Conservation (phyloP, 2,888 invertebrate genomes). For the Heteromurus nitidus region DNA sequence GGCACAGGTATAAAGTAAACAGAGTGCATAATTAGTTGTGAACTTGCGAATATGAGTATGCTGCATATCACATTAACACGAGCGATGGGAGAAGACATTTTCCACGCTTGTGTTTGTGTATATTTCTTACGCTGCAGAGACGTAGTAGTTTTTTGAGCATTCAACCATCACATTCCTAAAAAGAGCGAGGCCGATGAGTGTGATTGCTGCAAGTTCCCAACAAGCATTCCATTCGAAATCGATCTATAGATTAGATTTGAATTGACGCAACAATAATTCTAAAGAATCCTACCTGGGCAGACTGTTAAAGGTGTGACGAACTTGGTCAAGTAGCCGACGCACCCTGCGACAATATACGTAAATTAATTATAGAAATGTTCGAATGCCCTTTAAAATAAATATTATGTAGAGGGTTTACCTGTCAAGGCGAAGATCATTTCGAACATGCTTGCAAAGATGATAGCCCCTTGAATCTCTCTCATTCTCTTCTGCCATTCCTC, state of each 20-base stretch:
- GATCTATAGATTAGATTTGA: too few species aligned
- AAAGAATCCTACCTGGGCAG: too few species aligned
- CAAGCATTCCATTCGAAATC: too few species aligned
- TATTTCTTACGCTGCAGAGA: constrained; percentile 75
- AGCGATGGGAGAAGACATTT: too few species aligned
- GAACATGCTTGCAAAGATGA: constrained; percentile 85
- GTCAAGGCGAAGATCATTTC: constrained; percentile 83
- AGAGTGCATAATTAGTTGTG: background rate
- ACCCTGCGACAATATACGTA: constrained; percentile 73
- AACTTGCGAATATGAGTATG: too few species aligned
- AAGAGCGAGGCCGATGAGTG: constrained; percentile 77
- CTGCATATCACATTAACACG: too few species aligned
- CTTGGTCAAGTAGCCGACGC: constrained; percentile 75
- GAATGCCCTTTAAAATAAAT: background rate
- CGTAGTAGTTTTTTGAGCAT: constrained; percentile 76
- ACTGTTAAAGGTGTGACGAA: constrained; percentile 77
- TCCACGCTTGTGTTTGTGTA: background rate
- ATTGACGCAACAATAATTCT: too few species aligned
- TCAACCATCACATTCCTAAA: constrained; percentile 76
- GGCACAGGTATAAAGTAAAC: background rate
- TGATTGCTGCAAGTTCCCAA: too few species aligned
- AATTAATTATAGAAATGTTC: background rate
- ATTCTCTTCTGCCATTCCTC: constrained; percentile 85
- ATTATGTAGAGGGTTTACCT: constrained; percentile 68
- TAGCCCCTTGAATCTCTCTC: constrained; percentile 88